phyloP scores from a whole-genome alignment of 2,888 invertebrate species.

The Malthinus flaveolus region DNA sequence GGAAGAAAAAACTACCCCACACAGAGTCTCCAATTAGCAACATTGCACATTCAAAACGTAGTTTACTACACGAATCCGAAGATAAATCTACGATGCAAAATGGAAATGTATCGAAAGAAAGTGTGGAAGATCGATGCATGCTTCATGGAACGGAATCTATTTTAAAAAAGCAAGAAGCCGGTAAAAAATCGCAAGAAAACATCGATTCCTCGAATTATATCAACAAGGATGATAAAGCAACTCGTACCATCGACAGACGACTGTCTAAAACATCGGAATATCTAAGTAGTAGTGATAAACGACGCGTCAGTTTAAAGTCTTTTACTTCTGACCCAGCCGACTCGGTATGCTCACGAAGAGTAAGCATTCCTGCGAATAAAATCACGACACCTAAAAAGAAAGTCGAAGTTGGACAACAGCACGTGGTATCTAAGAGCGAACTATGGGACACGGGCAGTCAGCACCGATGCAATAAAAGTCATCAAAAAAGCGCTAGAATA shows the following conservation, averaged over 20 bases:
- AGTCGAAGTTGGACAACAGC: conserved; percentile 50
- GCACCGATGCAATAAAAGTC: conserved; percentile 50
- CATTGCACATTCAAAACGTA: conserved; percentile 7
- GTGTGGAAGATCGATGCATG: not conserved
- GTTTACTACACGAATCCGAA: conserved; percentile 15
- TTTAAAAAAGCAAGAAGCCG: not conserved
- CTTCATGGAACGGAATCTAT: conserved; percentile 6
- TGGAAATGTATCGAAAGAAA: conserved; percentile 30
- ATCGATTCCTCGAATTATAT: not conserved
- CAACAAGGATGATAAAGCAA: not conserved
- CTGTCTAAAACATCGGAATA: conserved; percentile 9
- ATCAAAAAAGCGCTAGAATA: conserved; percentile 47
- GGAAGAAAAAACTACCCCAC: conserved; percentile 38
- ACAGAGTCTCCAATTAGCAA: conserved; percentile 42
- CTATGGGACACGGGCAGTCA: conserved; percentile 55
- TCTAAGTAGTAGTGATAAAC: conserved; percentile 8
- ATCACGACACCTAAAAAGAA: conserved; percentile 56
- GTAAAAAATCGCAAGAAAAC: conserved; percentile 10
- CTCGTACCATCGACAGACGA: conserved; percentile 17
- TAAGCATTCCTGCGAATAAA: conserved; percentile 45
- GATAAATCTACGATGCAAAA: conserved; percentile 34
- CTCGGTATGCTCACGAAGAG: conserved; percentile 34
- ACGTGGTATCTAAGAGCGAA: conserved; percentile 54
- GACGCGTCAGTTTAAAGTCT: conserved; percentile 14
- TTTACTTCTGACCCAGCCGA: conserved; percentile 7